These are phyloP conservation scores for Hirtodrosophila cameraria DNA, from an alignment of 2,888 invertebrate genomes.

Conservation along the genomic window DNA sequence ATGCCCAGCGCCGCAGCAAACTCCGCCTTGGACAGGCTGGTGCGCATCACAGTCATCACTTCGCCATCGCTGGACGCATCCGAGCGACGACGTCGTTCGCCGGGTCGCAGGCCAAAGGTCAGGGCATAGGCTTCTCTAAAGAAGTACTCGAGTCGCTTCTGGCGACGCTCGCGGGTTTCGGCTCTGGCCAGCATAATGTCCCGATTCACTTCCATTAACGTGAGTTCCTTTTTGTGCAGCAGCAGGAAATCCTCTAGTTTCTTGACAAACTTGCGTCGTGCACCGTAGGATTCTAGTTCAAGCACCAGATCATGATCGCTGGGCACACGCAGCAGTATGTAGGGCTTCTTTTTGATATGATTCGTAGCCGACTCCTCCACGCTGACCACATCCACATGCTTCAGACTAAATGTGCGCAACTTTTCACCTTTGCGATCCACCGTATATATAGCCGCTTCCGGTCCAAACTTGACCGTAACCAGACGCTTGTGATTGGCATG, in stretches of 20 bases:
- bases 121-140: constrained; percentile 97
- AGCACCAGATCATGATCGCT: constrained; percentile 96
- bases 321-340: constrained; percentile 92
- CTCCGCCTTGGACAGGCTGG: constrained; percentile 94
- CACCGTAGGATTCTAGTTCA: constrained; percentile 92
- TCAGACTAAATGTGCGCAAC: constrained; percentile 91
- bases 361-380: constrained; percentile 94
- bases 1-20: constrained; percentile 98
- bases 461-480: constrained; percentile 95
- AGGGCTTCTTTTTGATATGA: constrained; percentile 90
- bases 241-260: constrained; percentile 94
- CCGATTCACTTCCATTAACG: constrained; percentile 88
- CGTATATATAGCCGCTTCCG: constrained; percentile 93
- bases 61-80: constrained; percentile 91
- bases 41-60: constrained; percentile 96
- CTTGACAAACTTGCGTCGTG: constrained; percentile 92
- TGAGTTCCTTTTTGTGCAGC: constrained; percentile 92
- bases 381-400: constrained; percentile 90
- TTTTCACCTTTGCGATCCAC: constrained; percentile 97
- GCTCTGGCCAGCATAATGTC: constrained; percentile 95
- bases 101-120: constrained; percentile 94
- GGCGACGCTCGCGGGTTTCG: constrained; percentile 96
- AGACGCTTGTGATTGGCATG: constrained; percentile 95
- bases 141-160: constrained; percentile 96
- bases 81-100: constrained; percentile 90